Evolutionary conservation across 1,140 invertebrate species (phyloP).

Genomic region (Popillia japonica): DNA sequence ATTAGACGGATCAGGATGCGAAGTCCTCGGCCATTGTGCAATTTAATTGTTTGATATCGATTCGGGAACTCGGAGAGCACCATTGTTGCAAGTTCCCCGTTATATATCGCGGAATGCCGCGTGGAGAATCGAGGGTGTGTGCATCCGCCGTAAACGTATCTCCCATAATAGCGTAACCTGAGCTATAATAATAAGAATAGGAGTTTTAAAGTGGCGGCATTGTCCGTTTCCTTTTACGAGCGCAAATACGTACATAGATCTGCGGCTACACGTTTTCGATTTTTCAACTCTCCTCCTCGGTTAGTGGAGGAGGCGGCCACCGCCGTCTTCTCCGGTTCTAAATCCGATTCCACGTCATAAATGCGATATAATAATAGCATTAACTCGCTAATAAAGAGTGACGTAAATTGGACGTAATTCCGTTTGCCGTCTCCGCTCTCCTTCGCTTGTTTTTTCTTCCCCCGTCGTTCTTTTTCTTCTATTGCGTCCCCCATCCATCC

Average conservation of each 20-base stretch:
- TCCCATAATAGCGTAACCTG: background rate
- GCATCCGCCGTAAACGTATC: background rate
- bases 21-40: background rate
- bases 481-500: background rate
- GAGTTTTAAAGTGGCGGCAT: too few relatives aligned
- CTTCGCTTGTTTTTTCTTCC: background rate
- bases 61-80: background rate
- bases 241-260: too few relatives aligned
- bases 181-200: background rate
- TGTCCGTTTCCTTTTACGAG: too few relatives aligned
- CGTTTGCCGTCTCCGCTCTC: background rate
- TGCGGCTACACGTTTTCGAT: too few relatives aligned
- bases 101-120: background rate
- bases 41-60: background rate
- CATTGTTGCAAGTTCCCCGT: background rate
- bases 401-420: background rate
- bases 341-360: too few relatives aligned
- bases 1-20: constrained; percentile 8
- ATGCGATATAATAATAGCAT: too few relatives aligned
- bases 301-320: too few relatives aligned
- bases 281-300: too few relatives aligned
- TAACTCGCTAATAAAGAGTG: background rate
- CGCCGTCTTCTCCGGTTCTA: too few relatives aligned
- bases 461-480: background rate
- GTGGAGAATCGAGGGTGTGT: background rate